Evolutionary conservation across 2,888 invertebrate species (phyloP), one percentile per base, ranked within the genome.

Genomic region (Tridacna crocea): DNA sequence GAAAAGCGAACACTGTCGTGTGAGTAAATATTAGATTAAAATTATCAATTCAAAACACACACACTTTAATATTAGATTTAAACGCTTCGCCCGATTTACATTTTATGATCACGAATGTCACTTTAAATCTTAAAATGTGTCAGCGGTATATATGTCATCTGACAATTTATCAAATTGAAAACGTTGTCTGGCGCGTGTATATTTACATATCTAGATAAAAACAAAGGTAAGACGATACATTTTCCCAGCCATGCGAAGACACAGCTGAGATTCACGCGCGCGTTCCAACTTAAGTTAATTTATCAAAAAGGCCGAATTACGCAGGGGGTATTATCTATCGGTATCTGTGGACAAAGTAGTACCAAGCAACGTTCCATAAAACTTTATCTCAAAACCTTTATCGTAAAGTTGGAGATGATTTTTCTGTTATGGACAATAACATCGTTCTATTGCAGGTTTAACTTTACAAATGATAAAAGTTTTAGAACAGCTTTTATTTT

Each of bases 291-390:
- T 60, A 66, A 77, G 77, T 77, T 72, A 72, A 77, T 77, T 77
- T 77, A 77, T 77, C 77, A 77, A 77, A 36, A 36, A 76, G 27
- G 58, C 70, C 77, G 61, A 19, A 61, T 70, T 58, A 77, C 76
- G 15, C 47, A 77, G 36, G 19, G 36, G 22, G 61, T 24, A 60
- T 70, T 70, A 70, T 70, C 70, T 70, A 4, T 47, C 26, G 22
- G 70, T 70, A 70, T 70, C 70, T 48, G 26, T 47, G 24, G 24
- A 24, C 1, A 70, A 70, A 70, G 19, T 70, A 70, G 70, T 70
- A 51, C 70, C 70, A 51, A 12, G 17, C 19, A 51, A 51, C 8
- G 26, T n/a, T 22, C 13, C 13, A 61, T 61, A 61, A 22, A 22
- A 13, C 61, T 61, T 4, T 72, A 24, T 27, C 24, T 72, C 36